Evolutionary conservation across 2,888 invertebrate species (phyloP).

Genomic region (Conomelus anceps): DNA sequence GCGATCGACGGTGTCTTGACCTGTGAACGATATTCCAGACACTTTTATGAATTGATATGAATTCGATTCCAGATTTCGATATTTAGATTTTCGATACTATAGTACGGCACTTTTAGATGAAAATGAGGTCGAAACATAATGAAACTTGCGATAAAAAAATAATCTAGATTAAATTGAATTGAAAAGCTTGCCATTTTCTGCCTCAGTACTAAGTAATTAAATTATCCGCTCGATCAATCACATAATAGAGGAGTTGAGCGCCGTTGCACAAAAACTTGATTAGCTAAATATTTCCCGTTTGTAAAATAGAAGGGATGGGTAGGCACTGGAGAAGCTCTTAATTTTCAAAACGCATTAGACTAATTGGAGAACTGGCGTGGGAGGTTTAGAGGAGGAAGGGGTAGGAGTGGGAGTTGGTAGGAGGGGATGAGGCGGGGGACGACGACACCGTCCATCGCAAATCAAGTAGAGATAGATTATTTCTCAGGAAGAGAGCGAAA

Average conservation of each 20-base stretch:
- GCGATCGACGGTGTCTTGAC: no score
- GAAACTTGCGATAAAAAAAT: no score
- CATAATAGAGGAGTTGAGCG: background rate
- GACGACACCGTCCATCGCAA: background rate
- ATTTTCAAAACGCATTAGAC: background rate
- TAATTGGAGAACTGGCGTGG: background rate
- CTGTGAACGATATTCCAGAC: no score
- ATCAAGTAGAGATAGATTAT: background rate
- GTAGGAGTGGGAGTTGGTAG: no score
- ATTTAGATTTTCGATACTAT: no score
- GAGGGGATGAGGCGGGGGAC: no score
- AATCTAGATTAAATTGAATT: background rate
- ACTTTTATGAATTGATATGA: no score
- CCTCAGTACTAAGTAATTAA: background rate
- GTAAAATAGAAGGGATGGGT: background rate
- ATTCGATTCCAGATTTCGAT: no score
- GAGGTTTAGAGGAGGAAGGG: background rate
- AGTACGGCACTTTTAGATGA: no score
- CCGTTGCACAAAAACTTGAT: background rate
- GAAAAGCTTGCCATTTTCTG: background rate
- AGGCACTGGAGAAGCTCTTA: background rate
- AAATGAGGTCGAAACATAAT: no score
- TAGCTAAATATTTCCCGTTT: background rate
- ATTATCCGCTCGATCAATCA: background rate
- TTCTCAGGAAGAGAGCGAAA: no score